Evolutionary conservation across 35 echinoderm and acorn worm species (phyloP), one percentile per base, ranked within the genome.

Genomic region (Heliocidaris tuberculata): DNA sequence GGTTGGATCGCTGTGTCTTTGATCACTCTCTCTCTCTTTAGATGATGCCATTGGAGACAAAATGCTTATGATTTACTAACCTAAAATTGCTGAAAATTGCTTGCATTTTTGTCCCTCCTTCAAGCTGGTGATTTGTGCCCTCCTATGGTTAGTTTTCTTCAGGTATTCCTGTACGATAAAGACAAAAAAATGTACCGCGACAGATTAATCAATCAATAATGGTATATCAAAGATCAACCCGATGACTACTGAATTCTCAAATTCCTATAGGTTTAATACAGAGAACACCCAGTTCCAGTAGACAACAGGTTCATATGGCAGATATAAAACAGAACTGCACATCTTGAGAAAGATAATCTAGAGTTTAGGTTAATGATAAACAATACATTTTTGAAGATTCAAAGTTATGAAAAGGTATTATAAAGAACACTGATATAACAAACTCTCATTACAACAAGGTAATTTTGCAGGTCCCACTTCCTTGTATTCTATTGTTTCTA

Each of bases 91-190:
- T 24, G 65, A 27, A n/a, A 89, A 89, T 47, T 89, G 12, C 29
- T 89, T 89, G 47, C 87, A 47, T 48, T 89, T 89, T 32, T 13
- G 24, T 32, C 87, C 87, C 4, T 89, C 87, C 32, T 89, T 89
- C 87, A 89, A 30, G 9, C 87, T 47, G 31, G 31, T 89, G 9
- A 89, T 89, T 5, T 32, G 31, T 32, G 87, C 87, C 31, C 24
- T 89, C 47, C 4, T 89, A 31, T 89, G 87, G 31, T 21, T 13
- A 13, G 87, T 89, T 12, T 89, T 89, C 87, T 47, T 89, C 87
- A 89, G 87, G 47, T 89, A 89, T 32, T 89, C 31, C 87, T 89
- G 87, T 24, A 48, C 9, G 19, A 27, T 21, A 78, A 78, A 7
- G 27, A 24, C 4, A 89, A 48, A 11, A 29, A 85, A 19, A 89